Evolutionary conservation across 1,140 invertebrate genomes (phyloP).

Genomic region (Oreohelix idahoensis): DNA sequence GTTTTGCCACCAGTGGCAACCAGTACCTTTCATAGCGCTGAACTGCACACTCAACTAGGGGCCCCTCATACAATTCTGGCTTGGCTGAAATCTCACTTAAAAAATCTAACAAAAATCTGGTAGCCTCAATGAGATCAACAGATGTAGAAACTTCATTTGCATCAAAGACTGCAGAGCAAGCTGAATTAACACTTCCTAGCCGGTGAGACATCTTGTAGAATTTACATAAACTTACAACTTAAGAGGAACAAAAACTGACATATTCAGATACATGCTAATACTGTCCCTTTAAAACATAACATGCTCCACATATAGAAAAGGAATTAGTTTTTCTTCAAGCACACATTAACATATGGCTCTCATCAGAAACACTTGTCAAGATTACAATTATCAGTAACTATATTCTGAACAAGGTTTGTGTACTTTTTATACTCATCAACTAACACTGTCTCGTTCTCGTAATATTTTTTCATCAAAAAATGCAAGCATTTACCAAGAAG

Average conservation of each 20-base stretch:
- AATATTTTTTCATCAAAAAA: no score
- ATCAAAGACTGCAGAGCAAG: slow-evolving; percentile 27
- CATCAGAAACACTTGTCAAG: no score
- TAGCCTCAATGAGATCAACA: slow-evolving; percentile 47
- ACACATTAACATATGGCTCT: no score
- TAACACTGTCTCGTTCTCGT: no score
- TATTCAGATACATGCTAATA: no score
- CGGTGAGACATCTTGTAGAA: slow-evolving; percentile 3
- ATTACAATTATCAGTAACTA: no score
- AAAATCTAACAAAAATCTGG: slow-evolving; percentile 52
- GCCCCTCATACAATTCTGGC: slow-evolving; percentile 46
- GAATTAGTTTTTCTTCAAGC: no score
- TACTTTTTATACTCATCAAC: no score
- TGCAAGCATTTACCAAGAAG: no score
- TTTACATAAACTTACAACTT: not conserved
- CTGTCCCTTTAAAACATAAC: no score
- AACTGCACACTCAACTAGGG: slow-evolving; percentile 62
- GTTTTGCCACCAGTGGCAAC: slow-evolving; percentile 72
- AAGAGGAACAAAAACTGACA: not conserved
- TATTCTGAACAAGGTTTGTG: no score
- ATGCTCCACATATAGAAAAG: no score
- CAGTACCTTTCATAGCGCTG: slow-evolving; percentile 74
- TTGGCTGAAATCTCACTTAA: slow-evolving; percentile 46
- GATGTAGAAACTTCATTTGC: slow-evolving; percentile 29
- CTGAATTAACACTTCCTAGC: not conserved